Conservation (phyloP, 2,797 vertebrate genomes). For the Tamandua tetradactyla region DNA sequence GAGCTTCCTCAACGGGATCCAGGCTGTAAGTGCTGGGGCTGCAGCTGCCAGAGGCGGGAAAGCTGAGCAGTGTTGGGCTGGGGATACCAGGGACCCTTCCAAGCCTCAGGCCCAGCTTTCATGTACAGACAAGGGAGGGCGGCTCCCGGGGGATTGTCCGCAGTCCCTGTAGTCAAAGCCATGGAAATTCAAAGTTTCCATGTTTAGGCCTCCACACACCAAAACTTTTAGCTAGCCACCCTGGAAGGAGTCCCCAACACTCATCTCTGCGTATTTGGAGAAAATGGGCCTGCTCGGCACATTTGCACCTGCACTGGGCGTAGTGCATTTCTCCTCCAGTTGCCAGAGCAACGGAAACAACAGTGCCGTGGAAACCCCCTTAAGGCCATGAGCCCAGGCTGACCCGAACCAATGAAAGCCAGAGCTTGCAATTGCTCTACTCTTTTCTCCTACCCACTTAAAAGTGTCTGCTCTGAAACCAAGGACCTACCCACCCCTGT, state of each 20-base stretch:
- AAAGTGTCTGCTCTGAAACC: background rate
- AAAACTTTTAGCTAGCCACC: background rate
- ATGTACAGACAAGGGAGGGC: background rate
- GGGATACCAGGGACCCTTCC: background rate
- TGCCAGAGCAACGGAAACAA: conserved; percentile 66
- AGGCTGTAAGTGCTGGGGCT: background rate
- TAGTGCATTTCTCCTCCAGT: conserved; percentile 68
- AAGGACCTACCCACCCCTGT: background rate
- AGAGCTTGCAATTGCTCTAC: background rate
- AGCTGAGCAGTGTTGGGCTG: background rate
- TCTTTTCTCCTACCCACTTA: background rate
- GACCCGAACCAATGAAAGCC: background rate
- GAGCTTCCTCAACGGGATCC: background rate
- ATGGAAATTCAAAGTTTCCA: background rate
- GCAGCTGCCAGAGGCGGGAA: background rate
- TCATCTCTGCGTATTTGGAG: background rate
- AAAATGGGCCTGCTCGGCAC: conserved; percentile 54
- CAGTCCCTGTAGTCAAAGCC: background rate
- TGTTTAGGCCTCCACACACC: background rate
- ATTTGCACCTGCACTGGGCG: conserved; percentile 75
- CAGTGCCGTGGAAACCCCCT: conserved; percentile 67
- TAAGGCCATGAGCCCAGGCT: background rate
- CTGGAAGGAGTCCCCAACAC: background rate
- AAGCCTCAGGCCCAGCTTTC: background rate
- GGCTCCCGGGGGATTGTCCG: fast-evolving